phyloP scores from a whole-genome alignment of 2,797 vertebrate species.

The Pseudochirops cupreus region DNA sequence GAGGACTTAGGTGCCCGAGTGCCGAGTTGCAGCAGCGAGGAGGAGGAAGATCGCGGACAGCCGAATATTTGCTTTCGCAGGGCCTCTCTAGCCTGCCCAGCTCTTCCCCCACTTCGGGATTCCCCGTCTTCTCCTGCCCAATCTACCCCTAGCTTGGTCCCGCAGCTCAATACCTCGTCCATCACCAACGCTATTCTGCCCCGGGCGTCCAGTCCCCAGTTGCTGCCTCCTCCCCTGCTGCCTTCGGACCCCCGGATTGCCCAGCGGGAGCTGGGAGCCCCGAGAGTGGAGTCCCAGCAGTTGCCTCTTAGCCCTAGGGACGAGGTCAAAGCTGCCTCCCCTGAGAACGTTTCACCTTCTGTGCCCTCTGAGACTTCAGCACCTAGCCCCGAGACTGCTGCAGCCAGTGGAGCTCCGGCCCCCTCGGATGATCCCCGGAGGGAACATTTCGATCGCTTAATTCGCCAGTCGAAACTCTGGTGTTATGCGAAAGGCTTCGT shows the following conservation, averaged over 20 bases:
- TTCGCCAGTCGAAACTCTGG: constrained; percentile 87
- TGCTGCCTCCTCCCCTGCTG: constrained; percentile 65
- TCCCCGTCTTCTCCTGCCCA: constrained; percentile 37
- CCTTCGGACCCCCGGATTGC: constrained; percentile 80
- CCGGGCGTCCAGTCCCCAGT: constrained; percentile 52
- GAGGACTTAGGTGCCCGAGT: constrained; percentile 80
- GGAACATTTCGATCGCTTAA: constrained; percentile 87
- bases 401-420: constrained; percentile 57
- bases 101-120: constrained; percentile 66
- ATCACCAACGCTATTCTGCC: constrained; percentile 47
- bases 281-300: constrained; percentile 45
- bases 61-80: constrained; percentile 83
- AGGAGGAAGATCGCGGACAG: constrained; percentile 83
- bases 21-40: constrained; percentile 78
- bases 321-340: neutral
- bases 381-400: constrained; percentile 65
- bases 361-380: constrained; percentile 54
- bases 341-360: neutral
- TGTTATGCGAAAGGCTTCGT: constrained; percentile 88
- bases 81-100: constrained; percentile 77
- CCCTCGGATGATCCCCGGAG: constrained; percentile 75
- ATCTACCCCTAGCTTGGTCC: constrained; percentile 29
- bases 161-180: constrained; percentile 35
- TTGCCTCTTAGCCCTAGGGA: neutral
- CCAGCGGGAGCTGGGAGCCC: constrained; percentile 67